Evolutionary conservation across 1,140 invertebrate genomes (phyloP), one percentile per base, ranked within the genome.

Genomic region (Drosophila kikkawai): DNA sequence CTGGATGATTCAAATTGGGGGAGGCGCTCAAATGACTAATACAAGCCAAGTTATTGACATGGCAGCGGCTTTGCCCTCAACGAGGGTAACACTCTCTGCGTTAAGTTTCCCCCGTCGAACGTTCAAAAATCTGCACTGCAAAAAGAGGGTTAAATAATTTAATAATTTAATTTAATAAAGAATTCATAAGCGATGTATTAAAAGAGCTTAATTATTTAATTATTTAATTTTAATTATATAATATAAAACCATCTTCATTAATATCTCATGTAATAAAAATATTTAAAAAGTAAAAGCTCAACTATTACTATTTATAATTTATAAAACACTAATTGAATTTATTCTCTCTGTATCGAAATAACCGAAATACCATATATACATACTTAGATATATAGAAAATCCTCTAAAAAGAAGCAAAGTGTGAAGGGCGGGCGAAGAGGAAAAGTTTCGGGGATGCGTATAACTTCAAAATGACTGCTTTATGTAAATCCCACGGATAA

Each of bases 401-500:
- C 42, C 42, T 42, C 26, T 17, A 48, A 69, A 63, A 66, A 32
- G 50, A 57, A 66, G 51, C 53, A 69, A 36, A 70, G 69, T 71
- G 51, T 17, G 66, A 70, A 58, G 57, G 51, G 65, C 50, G 44
- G 32, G 42, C n/a, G 57, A 34, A 44, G 63, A 61, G 73, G 60
- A 50, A 59, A 61, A 77, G 68, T 63, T 80, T 73, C 22, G 57
- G 65, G 81, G 68, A 68, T 86, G 76, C 85, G 90, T 92, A 91
- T 91, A 91, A 91, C 90, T 91, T 91, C 82, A 92, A 91, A 91
- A 91, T 91, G 90, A 91, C 85, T 91, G 90, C 90, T 91, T 91
- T 91, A 91, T 91, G 90, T 91, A 91, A 91, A 91, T 91, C 90
- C 90, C 83, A 81, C 78, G 90, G 90, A 91, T 91, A 91, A 92